Conservation (phyloP, 2,113 vertebrate genomes). For the Pseudopodoces humilis region DNA sequence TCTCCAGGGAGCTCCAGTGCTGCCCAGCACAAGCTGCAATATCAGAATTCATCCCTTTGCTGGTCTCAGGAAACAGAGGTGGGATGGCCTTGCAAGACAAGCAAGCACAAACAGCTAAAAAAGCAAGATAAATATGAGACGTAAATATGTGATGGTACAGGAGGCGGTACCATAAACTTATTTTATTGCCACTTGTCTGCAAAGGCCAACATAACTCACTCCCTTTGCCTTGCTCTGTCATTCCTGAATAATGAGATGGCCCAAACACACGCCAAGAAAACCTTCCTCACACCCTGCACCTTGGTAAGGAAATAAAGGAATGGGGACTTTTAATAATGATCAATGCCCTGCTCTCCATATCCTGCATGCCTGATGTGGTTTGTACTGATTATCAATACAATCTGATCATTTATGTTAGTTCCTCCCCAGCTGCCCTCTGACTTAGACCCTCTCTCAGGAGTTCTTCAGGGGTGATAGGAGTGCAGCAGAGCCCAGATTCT, state of each 20-base stretch:
- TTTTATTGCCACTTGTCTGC: constrained; percentile 56
- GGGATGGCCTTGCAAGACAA: not conserved
- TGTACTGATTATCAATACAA: not conserved
- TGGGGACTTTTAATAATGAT: not conserved
- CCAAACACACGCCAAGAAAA: not conserved
- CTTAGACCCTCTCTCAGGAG: not conserved
- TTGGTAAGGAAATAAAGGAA: not conserved
- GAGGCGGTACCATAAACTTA: constrained; percentile 47
- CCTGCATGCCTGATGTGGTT: not conserved
- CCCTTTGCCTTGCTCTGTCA: not conserved
- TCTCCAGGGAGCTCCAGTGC: not conserved
- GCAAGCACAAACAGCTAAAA: not conserved
- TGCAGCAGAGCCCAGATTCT: not conserved
- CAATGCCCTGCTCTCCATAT: not conserved
- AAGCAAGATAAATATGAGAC: constrained; percentile 42
- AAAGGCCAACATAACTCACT: constrained; percentile 55
- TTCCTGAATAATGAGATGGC: constrained; percentile 16
- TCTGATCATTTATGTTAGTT: not conserved
- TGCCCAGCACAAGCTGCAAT: not conserved
- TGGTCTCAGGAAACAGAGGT: not conserved
- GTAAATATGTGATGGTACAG: constrained; percentile 46
- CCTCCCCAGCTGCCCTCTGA: not conserved
- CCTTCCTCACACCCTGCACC: not conserved
- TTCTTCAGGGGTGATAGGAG: not conserved
- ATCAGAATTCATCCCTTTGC: not conserved